These are phyloP conservation scores for Callimorpha dominula DNA, from an alignment of 2,888 invertebrate genomes.

Conservation along the genomic window DNA sequence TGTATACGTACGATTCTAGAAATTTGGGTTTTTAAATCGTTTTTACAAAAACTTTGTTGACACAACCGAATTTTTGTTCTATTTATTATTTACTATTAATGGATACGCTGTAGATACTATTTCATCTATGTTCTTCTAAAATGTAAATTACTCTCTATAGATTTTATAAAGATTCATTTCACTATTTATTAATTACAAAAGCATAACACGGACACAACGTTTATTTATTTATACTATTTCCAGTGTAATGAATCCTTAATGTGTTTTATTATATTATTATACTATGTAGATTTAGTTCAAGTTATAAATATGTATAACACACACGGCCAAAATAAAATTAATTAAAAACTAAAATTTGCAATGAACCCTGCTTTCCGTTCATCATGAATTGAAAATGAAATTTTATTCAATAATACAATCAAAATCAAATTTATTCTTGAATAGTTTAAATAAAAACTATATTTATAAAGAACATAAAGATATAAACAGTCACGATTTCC, in stretches of 20 bases:
- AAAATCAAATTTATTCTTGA: not conserved
- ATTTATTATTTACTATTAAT: slow-evolving; percentile 21
- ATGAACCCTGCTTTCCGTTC: slow-evolving; percentile 65
- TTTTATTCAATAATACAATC: not conserved
- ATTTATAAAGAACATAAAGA: not conserved
- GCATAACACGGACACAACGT: slow-evolving; percentile 43
- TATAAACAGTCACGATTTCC: not conserved
- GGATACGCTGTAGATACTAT: slow-evolving; percentile 28
- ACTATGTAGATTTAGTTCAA: not conserved
- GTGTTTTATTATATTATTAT: slow-evolving; percentile 25
- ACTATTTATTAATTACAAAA: slow-evolving; percentile 38
- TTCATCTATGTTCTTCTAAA: slow-evolving; percentile 43
- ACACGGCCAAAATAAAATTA: slow-evolving; percentile 12
- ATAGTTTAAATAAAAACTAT: not conserved
- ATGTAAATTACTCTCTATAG: slow-evolving; percentile 34
- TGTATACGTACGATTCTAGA: slow-evolving; percentile 68
- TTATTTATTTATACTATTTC: slow-evolving; percentile 17
- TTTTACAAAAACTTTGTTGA: slow-evolving; percentile 58
- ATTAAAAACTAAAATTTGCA: slow-evolving; percentile 43
- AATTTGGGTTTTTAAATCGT: slow-evolving; percentile 32
- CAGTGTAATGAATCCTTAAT: slow-evolving; percentile 43
- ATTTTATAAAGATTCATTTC: slow-evolving; percentile 39
- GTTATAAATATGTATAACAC: not conserved
- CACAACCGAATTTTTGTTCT: slow-evolving; percentile 67
- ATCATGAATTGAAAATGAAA: slow-evolving; percentile 10